phyloP scores from a whole-genome alignment of 2,888 invertebrate genomes.

The Byasa hedistus region DNA sequence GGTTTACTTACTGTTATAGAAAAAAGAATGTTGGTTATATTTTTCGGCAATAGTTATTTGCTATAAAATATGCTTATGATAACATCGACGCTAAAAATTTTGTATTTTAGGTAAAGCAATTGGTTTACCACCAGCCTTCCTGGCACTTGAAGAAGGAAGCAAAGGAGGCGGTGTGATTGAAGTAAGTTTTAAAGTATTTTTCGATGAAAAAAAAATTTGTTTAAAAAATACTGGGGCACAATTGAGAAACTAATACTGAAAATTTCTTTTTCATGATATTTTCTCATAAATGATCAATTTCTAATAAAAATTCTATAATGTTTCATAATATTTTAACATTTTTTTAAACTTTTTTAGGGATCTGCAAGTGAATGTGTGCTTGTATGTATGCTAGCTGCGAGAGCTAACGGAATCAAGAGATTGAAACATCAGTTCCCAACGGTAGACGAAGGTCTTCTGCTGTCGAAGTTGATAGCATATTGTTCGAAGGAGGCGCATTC shows the following conservation, averaged over 20 bases:
- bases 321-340: not conserved
- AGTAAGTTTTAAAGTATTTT: constrained; percentile 71
- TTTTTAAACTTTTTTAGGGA: constrained; percentile 81
- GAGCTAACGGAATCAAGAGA: constrained; percentile 92
- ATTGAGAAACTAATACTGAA: no score
- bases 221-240: no score
- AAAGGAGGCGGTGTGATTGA: constrained; percentile 97
- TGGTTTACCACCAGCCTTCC: constrained; percentile 92
- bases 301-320: no score
- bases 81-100: no score
- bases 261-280: no score
- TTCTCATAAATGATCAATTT: no score
- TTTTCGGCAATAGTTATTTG: not conserved
- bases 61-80: not conserved
- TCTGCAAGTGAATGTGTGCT: constrained; percentile 97
- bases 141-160: constrained; percentile 90
- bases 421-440: constrained; percentile 91
- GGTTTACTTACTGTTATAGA: not conserved
- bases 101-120: constrained; percentile 88
- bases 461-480: constrained; percentile 96
- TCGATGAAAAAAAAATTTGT: not conserved
- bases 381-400: constrained; percentile 94
- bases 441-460: constrained; percentile 92
- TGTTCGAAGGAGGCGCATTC: constrained; percentile 95
- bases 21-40: not conserved